phyloP scores from a whole-genome alignment of 2,113 vertebrate species.

The Ceuthmochares aereus region DNA sequence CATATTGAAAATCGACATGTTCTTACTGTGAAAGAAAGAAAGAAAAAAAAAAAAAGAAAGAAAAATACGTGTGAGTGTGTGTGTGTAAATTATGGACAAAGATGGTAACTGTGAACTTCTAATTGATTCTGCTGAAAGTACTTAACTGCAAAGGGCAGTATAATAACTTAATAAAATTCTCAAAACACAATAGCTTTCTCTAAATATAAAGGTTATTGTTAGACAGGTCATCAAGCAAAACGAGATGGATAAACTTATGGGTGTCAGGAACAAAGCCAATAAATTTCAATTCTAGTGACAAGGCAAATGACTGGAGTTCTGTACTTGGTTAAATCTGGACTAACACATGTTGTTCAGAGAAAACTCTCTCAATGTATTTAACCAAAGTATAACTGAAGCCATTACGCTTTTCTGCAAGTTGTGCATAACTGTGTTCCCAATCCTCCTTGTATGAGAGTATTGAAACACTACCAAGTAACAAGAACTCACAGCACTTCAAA shows the following conservation, averaged over 20 bases:
- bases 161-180: not conserved
- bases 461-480: not conserved
- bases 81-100: not conserved
- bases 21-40: not conserved
- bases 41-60: not conserved
- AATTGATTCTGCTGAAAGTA: not conserved
- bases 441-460: not conserved
- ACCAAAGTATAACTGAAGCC: not conserved
- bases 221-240: not conserved
- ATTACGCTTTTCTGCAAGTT: not conserved
- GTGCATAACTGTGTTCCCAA: not conserved
- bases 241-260: not conserved
- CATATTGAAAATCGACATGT: not conserved
- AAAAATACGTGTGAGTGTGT: not conserved
- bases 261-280: not conserved
- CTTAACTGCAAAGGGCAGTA: not conserved
- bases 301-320: not conserved
- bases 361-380: not conserved
- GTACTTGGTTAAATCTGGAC: fast-evolving
- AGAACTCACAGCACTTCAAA: not conserved
- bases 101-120: not conserved
- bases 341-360: not conserved
- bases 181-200: not conserved
- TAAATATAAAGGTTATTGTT: not conserved
- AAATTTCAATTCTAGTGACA: not conserved